Percentiles rank a stretch among this genome's conserved stretches.
Evolutionary conservation across 1,140 invertebrate genomes (phyloP).

Genomic region (Leptopilina boulardi): DNA sequence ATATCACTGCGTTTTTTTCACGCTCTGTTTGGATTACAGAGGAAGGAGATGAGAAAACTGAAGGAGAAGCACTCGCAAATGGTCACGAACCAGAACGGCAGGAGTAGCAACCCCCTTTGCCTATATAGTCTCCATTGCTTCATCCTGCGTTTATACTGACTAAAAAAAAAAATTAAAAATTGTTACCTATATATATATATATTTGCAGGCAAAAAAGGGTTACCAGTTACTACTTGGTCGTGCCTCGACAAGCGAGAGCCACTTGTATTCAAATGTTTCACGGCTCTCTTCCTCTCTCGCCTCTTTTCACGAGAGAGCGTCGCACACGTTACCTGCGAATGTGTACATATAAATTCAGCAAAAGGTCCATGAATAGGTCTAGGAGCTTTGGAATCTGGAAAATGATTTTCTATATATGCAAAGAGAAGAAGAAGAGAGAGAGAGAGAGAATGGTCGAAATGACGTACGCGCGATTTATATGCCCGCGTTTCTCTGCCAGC

Average conservation of each 20-base stretch:
- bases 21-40: slow-evolving; percentile 28
- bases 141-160: not conserved
- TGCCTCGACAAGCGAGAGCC: not conserved
- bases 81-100: slow-evolving; percentile 21
- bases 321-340: not conserved
- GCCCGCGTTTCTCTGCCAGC: not conserved
- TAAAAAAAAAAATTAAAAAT: not conserved
- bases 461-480: slow-evolving; percentile 12
- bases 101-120: slow-evolving; percentile 2
- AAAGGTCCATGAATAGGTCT: slow-evolving; percentile 4
- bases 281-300: not conserved
- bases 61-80: slow-evolving; percentile 22
- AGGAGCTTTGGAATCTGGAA: not conserved
- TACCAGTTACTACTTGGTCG: not conserved
- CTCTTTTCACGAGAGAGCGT: not conserved
- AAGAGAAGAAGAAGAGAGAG: too few species aligned
- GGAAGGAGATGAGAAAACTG: not conserved
- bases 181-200: not conserved
- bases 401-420: slow-evolving; percentile 6
- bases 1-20: slow-evolving; percentile 13
- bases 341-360: too few species aligned
- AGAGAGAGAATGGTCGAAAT: not conserved
- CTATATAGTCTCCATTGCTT: not conserved
- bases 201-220: not conserved
- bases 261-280: slow-evolving; percentile 15